phyloP scores from a whole-genome alignment of 1,140 invertebrate genomes.

The Drosophila ananassae region DNA sequence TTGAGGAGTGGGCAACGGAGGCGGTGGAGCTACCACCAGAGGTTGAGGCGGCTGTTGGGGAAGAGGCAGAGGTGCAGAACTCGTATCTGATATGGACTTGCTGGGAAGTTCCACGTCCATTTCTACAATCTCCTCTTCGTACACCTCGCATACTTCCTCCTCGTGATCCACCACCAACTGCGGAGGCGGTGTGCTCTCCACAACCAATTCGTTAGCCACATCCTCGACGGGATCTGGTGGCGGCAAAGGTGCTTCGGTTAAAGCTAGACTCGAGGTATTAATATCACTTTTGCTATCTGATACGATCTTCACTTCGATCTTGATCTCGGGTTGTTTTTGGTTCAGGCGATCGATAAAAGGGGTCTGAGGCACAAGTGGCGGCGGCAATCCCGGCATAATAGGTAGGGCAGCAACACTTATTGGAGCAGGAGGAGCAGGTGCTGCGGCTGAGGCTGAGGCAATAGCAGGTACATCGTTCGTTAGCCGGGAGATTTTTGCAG shows the following conservation, averaged over 20 bases:
- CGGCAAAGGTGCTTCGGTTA: constrained; percentile 8
- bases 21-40: neutral
- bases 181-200: constrained; percentile 61
- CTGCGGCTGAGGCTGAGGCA: neutral
- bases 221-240: constrained; percentile 51
- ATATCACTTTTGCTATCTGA: constrained; percentile 68
- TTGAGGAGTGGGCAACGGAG: constrained; percentile 29
- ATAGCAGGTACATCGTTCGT: constrained; percentile 2
- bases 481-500: constrained; percentile 56
- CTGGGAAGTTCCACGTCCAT: constrained; percentile 36
- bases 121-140: constrained; percentile 60
- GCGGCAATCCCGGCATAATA: constrained; percentile 50
- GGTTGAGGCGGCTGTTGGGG: neutral
- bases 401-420: constrained; percentile 10
- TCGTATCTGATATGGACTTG: neutral
- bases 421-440: neutral
- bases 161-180: constrained; percentile 76
- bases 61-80: constrained; percentile 3
- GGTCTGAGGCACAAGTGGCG: constrained; percentile 76
- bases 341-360: constrained; percentile 72
- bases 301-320: constrained; percentile 80
- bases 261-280: constrained; percentile 24
- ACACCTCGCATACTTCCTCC: constrained; percentile 69
- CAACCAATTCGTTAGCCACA: constrained; percentile 58
- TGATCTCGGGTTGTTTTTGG: constrained; percentile 83